Evolutionary conservation across 2,888 invertebrate species (phyloP).

Genomic region (Eupeodes luniger): DNA sequence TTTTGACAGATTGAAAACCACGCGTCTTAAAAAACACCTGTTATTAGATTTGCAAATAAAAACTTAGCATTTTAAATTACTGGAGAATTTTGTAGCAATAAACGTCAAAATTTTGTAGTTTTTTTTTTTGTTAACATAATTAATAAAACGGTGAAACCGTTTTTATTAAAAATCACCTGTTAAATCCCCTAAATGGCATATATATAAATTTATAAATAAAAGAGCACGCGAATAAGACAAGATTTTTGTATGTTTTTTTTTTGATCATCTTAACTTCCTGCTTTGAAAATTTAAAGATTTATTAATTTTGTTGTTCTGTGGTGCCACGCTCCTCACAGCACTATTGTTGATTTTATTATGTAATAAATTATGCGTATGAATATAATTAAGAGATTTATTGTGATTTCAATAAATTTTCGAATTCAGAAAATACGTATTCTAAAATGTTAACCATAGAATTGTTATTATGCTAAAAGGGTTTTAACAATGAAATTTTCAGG

Average conservation of each 20-base stretch:
- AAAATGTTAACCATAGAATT: too few relatives aligned
- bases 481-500: too few relatives aligned
- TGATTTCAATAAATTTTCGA: too few relatives aligned
- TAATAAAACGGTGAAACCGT: constrained; percentile 5
- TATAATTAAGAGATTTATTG: too few relatives aligned
- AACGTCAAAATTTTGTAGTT: not conserved
- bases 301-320: not conserved
- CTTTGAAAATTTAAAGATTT: not conserved
- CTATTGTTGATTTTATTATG: not conserved
- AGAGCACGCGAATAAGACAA: not conserved
- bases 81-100: not conserved
- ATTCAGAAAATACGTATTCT: too few relatives aligned
- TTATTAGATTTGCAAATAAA: not conserved
- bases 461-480: too few relatives aligned
- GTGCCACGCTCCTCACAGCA: not conserved
- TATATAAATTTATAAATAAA: not conserved
- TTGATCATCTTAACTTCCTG: not conserved
- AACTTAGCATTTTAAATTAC: not conserved
- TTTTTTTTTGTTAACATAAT: not conserved
- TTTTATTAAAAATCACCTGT: not conserved
- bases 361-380: too few relatives aligned
- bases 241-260: not conserved
- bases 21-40: too few relatives aligned
- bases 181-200: not conserved
- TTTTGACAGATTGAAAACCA: too few relatives aligned